Conservation (phyloP, 2,888 invertebrate genomes). For the Tinea trinotella region DNA sequence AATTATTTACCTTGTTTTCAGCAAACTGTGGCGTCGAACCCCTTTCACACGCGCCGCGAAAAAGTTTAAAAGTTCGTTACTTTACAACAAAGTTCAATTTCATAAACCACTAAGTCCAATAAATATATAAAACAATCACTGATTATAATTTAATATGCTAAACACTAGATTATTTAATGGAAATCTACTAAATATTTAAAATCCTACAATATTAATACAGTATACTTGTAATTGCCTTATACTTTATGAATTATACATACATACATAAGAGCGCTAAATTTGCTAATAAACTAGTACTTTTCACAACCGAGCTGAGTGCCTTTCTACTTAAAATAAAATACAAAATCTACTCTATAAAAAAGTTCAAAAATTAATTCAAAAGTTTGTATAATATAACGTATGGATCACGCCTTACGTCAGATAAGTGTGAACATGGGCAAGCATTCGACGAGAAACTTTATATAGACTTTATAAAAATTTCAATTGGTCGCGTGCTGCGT, state of each 20-base stretch:
- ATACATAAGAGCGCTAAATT: neutral
- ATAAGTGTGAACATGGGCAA: no score
- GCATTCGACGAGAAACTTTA: neutral
- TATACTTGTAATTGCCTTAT: no score
- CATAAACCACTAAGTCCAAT: neutral
- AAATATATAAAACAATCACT: neutral
- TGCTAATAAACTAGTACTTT: neutral
- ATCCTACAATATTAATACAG: neutral
- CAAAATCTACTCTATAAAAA: neutral
- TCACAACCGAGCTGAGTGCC: conserved; percentile 3
- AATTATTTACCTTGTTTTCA: conserved; percentile 18
- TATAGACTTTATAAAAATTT: conserved; percentile 15
- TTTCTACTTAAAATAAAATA: neutral
- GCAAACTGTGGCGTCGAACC: neutral
- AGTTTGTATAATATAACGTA: no score
- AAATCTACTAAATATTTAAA: neutral
- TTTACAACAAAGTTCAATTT: no score
- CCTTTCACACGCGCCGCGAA: neutral
- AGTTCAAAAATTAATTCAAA: conserved; percentile 4
- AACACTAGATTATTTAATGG: neutral
- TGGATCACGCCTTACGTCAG: no score
- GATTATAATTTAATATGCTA: neutral
- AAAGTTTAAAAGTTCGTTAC: neutral
- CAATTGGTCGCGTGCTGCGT: conserved; percentile 44
- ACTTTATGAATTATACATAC: neutral